These are phyloP conservation scores for Yponomeuta cagnagella DNA, from an alignment of 2,888 invertebrate species.

Conservation along the genomic window DNA sequence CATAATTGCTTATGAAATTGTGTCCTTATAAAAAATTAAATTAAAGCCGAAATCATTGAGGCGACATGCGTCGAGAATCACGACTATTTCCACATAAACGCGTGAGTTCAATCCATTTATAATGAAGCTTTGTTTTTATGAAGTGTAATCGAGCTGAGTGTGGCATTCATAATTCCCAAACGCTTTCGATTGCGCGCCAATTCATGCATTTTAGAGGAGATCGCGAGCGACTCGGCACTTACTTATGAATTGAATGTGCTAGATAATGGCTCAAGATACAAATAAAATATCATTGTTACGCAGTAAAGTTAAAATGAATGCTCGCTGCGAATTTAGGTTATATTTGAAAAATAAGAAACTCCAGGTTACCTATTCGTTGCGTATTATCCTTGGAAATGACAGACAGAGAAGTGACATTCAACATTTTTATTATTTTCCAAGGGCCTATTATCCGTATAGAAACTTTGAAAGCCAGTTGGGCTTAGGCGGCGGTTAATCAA, in stretches of 20 bases:
- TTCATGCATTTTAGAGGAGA: not conserved
- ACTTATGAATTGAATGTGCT: not conserved
- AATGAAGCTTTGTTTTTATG: conserved; percentile 3
- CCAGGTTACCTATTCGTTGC: not conserved
- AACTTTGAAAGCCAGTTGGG: too few species aligned
- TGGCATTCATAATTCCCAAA: not conserved
- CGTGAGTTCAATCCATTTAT: not conserved
- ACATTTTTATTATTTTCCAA: too few species aligned
- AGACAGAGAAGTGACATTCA: not conserved
- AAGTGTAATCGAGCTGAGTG: not conserved
- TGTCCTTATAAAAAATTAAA: conserved; percentile 33
- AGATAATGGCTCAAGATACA: not conserved
- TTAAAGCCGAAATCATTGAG: conserved; percentile 9
- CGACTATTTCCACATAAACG: not conserved
- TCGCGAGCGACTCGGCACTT: not conserved
- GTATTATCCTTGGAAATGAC: not conserved
- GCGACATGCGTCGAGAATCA: not conserved
- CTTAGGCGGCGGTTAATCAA: too few species aligned
- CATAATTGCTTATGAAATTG: conserved; percentile 27
- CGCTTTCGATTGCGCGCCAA: not conserved
- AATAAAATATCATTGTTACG: not conserved
- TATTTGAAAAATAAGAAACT: not conserved
- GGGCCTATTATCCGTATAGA: too few species aligned
- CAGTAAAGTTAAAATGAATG: not conserved
- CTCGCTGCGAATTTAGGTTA: not conserved